Evolutionary conservation across 2,888 invertebrate genomes (phyloP), one percentile per base, ranked within the genome.

Genomic region (Macrophya annulata): DNA sequence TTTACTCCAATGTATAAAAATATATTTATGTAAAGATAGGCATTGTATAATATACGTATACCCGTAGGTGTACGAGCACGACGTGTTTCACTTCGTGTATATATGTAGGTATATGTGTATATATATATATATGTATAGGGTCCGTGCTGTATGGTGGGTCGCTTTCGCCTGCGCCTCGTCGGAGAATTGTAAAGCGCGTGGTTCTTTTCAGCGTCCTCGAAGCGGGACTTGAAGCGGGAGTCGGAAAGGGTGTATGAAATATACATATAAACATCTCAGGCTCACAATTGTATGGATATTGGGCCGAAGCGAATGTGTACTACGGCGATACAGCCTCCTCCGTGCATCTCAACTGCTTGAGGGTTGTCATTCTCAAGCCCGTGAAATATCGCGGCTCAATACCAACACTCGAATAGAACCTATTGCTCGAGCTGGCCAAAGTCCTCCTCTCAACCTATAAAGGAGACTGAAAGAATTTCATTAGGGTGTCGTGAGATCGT

Each of bases 271-370:
- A 85, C 85, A 85, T 79, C 85, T 85, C 85, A 62, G 65, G 77
- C 77, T 85, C 65, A 77, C 85, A 85, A 85, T 85, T 85, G 85
- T 85, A 85, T 85, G 85, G 77, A 79, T 85, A 85, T 85, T 85
- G 77, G 85, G 59, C 77, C 77, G 48, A 45, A 43, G 85, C 85
- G 85, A 85, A 85, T 48, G 77, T 85, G 59, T 79, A 79, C 77
- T 71, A 65, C 62, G 59, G 77, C 85, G 77, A 45, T 48, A 76
- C 79, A 76, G 74, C 85, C 25, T 81, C 77, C 85, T 74, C 59
- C 85, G 68, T 45, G 85, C 85, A 85, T 79, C 77, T 37, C 85
- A 79, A 79, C 74, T 31, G 74, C 85, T 77, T 79, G 65, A 65
- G 65, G 85, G 59, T 85, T 65, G 85, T 85, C 85, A 77, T 68